Evolutionary conservation across 2,888 invertebrate species (phyloP), one percentile per base, ranked within the genome.

Genomic region (Euclidia mi): DNA sequence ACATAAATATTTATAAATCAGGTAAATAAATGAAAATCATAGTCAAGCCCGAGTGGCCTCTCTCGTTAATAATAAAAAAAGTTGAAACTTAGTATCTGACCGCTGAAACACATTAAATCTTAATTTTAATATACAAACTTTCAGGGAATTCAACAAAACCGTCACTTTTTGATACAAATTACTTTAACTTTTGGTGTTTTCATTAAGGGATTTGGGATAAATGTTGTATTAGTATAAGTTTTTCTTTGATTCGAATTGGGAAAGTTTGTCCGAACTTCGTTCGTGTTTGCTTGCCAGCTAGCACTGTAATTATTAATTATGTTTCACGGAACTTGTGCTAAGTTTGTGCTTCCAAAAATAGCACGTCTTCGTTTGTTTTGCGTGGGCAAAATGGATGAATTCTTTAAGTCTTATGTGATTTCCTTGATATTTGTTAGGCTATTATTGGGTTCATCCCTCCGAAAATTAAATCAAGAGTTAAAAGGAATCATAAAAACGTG

Each of bases 41-140:
- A 52, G 63, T 51, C 56, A 69, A 58, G 43, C 43, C 4, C 28
- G 31, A 58, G 45, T 56, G 47, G 48, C 49, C 66, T 57, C 60
- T 55, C 53, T 55, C 51, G 53, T 67, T 67, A 78, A 78, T 77
- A 79, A 79, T 74, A 63, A 71, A 79, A 79, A 70, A 76, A 68
- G 46, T 60, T 53, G 76, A 81, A 74, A 68, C 77, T 81, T 75
- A 65, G 75, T 71, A 76, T 65, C 71, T 60, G 75, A 65, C 71
- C 76, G 65, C 63, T 59, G 66, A 77, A 84, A 81, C 83, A 81
- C 82, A 79, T 88, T 88, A 88, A 88, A 88, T 87, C 85, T 85
- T 89, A 85, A 89, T 89, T 88, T 88, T 85, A 88, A 89, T 89
- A 87, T 82, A 70, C 78, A 56, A 87, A 88, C 83, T 87, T 87